These are phyloP conservation scores for Aphrocallistes beatrix DNA, from an alignment of 37 sponge, comb jelly and placozoan genomes.

Conservation along the genomic window DNA sequence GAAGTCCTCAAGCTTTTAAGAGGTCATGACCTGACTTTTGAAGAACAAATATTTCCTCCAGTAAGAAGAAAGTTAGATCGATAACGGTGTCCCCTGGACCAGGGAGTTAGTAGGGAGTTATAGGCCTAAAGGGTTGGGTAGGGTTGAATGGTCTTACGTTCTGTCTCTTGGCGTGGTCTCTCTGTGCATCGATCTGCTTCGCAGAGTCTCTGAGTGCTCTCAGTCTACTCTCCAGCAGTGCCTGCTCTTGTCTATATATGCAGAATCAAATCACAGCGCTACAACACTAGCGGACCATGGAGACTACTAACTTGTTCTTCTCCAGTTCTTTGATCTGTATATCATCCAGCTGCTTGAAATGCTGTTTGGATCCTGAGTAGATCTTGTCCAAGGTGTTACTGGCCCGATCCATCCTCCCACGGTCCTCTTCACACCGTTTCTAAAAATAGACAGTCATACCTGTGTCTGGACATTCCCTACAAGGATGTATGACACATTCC, in stretches of 20 bases:
- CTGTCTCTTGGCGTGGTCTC: neutral
- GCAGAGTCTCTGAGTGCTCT: neutral
- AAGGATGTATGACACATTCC: too few relatives aligned
- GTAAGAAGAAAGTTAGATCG: too few relatives aligned
- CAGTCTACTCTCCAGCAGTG: neutral
- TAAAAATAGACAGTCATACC: neutral
- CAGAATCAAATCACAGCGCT: too few relatives aligned
- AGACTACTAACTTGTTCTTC: neutral
- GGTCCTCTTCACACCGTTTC: neutral
- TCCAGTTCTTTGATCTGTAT: neutral
- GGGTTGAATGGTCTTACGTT: too few relatives aligned
- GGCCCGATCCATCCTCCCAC: neutral
- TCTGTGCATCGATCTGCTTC: neutral
- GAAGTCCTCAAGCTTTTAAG: too few relatives aligned
- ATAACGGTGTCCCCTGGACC: too few relatives aligned
- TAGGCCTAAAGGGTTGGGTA: too few relatives aligned
- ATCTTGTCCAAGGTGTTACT: neutral
- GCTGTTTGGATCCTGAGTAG: neutral
- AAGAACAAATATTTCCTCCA: too few relatives aligned
- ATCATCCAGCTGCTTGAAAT: neutral
- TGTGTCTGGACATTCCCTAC: too few relatives aligned
- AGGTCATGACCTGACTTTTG: too few relatives aligned
- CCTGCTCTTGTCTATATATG: neutral
- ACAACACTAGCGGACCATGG: too few relatives aligned
- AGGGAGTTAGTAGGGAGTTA: too few relatives aligned